Evolutionary conservation across 2,888 invertebrate genomes (phyloP).

Genomic region (Clanis bilineata): DNA sequence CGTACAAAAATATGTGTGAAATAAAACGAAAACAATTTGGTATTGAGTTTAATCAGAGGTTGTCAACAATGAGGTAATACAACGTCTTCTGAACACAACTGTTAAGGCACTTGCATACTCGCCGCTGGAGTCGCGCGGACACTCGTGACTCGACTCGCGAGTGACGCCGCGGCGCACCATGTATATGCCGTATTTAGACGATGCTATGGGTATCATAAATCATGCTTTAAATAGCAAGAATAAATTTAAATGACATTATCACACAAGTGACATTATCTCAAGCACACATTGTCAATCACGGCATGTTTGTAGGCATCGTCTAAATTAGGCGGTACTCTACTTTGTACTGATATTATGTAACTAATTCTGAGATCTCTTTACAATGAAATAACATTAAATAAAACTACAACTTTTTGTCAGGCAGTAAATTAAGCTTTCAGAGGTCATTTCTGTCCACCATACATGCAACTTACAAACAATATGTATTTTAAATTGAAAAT

Average conservation of each 20-base stretch:
- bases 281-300: too few species aligned
- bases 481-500: too few species aligned
- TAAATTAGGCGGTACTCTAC: slow-evolving; percentile 26
- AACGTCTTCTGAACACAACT: slow-evolving; percentile 48
- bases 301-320: too few species aligned
- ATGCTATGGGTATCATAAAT: too few species aligned
- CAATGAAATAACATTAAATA: slow-evolving; percentile 27
- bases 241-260: too few species aligned
- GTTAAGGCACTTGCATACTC: slow-evolving; percentile 46
- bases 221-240: too few species aligned
- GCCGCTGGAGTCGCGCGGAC: background rate
- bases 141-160: background rate
- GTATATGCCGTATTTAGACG: background rate
- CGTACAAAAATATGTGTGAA: slow-evolving; percentile 4
- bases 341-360: slow-evolving; percentile 48
- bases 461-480: too few species aligned
- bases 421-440: background rate
- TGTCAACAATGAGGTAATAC: slow-evolving; percentile 58
- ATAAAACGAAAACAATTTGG: slow-evolving; percentile 22
- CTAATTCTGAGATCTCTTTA: slow-evolving; percentile 51
- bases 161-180: background rate
- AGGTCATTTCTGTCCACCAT: background rate
- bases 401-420: background rate
- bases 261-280: too few species aligned
- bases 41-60: slow-evolving; percentile 32